phyloP scores from a whole-genome alignment of 2,113 vertebrate species.

The Scortum barcoo region DNA sequence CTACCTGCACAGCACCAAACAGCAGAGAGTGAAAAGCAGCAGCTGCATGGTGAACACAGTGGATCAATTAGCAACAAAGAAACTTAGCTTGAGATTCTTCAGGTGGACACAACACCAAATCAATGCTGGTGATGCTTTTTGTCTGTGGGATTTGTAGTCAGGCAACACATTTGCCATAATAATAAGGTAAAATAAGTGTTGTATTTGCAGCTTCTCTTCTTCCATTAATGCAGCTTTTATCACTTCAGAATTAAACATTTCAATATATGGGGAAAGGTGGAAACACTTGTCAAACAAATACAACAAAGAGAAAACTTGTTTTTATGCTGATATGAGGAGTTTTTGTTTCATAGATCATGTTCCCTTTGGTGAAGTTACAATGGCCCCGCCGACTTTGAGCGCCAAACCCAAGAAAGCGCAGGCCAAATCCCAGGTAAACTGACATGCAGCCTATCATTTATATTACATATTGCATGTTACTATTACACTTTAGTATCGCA shows the following conservation, averaged over 20 bases:
- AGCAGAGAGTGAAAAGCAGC: neutral
- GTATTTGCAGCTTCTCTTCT: neutral
- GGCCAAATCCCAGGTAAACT: constrained; percentile 81
- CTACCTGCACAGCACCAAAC: neutral
- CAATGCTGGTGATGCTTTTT: neutral
- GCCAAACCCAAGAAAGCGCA: constrained; percentile 85
- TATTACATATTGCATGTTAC: too few species aligned
- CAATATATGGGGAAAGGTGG: neutral
- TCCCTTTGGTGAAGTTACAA: constrained; percentile 90
- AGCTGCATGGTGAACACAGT: neutral
- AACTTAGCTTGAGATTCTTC: too few species aligned
- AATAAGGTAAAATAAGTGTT: neutral
- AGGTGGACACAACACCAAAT: neutral
- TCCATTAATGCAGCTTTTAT: neutral
- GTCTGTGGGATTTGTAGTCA: neutral
- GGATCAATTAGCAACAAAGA: neutral
- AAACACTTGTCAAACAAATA: neutral
- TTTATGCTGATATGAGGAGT: neutral
- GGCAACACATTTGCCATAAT: neutral
- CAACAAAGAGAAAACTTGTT: neutral
- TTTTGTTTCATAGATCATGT: constrained; percentile 83
- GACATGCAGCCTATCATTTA: neutral
- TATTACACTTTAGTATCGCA: too few species aligned
- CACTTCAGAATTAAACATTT: neutral
- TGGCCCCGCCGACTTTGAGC: constrained; percentile 89